Conservation (phyloP, 2,888 invertebrate species). For the Nebria salina region DNA sequence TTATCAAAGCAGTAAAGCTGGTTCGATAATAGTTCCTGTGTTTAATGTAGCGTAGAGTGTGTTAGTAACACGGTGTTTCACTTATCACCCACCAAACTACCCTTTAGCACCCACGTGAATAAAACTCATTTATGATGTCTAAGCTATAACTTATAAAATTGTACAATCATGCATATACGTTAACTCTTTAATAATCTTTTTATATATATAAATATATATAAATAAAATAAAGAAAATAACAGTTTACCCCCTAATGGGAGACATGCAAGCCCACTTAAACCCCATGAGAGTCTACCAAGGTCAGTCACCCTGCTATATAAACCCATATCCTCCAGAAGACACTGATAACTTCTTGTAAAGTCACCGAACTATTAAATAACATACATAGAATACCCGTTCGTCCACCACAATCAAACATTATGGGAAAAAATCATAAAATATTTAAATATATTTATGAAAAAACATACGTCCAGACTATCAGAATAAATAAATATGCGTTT, state of each 20-base stretch:
- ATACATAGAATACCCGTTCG: neutral
- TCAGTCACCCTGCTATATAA: neutral
- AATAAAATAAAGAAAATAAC: neutral
- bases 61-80: neutral
- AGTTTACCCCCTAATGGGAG: neutral
- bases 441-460: no score
- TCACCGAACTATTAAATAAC: neutral
- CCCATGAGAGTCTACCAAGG: neutral
- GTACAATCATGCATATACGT: neutral
- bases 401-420: no score
- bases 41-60: neutral
- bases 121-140: neutral
- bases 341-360: neutral
- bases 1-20: neutral
- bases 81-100: neutral
- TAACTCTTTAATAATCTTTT: neutral
- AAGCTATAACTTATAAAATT: neutral
- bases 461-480: no score
- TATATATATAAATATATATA: no score
- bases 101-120: neutral
- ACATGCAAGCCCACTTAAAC: neutral
- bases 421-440: no score
- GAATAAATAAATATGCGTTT: no score
- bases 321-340: neutral
- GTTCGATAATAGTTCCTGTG: constrained; percentile 3